Evolutionary conservation across 1,140 invertebrate species (phyloP).

Genomic region (Drusus annulatus): DNA sequence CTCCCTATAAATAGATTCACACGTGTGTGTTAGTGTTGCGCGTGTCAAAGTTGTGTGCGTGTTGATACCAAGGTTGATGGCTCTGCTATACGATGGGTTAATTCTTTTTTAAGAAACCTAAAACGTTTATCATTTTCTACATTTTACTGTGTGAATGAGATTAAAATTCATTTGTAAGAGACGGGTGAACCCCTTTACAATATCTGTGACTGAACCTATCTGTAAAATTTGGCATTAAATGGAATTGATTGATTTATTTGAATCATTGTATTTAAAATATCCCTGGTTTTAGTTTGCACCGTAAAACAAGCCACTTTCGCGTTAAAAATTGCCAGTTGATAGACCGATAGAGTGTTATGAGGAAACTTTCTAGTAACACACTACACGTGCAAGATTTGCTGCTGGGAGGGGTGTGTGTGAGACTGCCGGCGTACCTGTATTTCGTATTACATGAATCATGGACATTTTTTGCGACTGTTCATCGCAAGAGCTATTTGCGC

Average conservation of each 20-base stretch:
- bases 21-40: background rate
- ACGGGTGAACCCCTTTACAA: too few relatives aligned
- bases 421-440: constrained; percentile 5
- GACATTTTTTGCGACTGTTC: constrained; percentile 9
- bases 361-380: background rate
- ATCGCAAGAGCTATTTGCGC: background rate
- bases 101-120: too few relatives aligned
- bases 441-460: background rate
- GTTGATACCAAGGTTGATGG: background rate
- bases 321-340: constrained; percentile 14
- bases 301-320: background rate
- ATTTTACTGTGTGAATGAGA: too few relatives aligned
- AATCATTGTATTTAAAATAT: too few relatives aligned
- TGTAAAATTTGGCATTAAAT: too few relatives aligned
- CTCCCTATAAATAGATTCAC: background rate
- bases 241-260: too few relatives aligned
- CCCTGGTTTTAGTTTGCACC: too few relatives aligned
- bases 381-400: background rate
- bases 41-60: background rate
- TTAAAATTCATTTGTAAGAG: too few relatives aligned
- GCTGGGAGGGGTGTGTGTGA: background rate
- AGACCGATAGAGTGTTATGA: background rate
- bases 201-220: too few relatives aligned
- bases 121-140: too few relatives aligned
- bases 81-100: too few relatives aligned